Conservation (phyloP, 2,888 invertebrate genomes). For the Meliscaeva auricollis region DNA sequence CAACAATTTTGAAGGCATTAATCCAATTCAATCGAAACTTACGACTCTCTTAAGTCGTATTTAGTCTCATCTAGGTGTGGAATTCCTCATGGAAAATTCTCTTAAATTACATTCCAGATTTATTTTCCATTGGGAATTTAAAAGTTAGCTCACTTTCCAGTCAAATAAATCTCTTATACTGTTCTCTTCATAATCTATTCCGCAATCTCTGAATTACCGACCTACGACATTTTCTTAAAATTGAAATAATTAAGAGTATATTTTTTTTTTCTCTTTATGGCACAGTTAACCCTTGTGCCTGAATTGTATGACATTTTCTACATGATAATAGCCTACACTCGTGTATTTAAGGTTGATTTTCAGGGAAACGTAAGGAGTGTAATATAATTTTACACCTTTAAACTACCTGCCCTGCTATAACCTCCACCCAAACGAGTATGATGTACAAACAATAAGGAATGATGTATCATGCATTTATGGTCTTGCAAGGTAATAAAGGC, state of each 20-base stretch:
- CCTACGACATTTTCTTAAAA: slow-evolving; percentile 37
- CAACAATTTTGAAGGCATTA: too few species aligned
- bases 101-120: slow-evolving; percentile 19
- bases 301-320: neutral
- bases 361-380: neutral
- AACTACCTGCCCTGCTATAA: neutral
- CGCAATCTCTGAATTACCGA: slow-evolving; percentile 11
- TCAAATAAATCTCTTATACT: slow-evolving; percentile 63
- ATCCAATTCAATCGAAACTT: neutral
- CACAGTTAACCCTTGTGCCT: neutral
- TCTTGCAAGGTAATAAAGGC: slow-evolving; percentile 45
- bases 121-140: neutral
- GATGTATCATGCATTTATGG: slow-evolving; percentile 45
- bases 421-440: neutral
- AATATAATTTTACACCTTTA: slow-evolving; percentile 33
- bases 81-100: slow-evolving; percentile 24
- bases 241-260: neutral
- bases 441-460: slow-evolving; percentile 34
- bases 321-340: neutral
- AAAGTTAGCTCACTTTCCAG: slow-evolving; percentile 32
- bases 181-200: slow-evolving; percentile 21
- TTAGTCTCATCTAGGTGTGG: neutral
- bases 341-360: slow-evolving; percentile 17
- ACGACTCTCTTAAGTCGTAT: slow-evolving; percentile 3
- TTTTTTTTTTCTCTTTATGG: neutral